These are phyloP conservation scores for Crenuchus spilurus DNA, from an alignment of 2,797 vertebrate species.

Conservation along the genomic window DNA sequence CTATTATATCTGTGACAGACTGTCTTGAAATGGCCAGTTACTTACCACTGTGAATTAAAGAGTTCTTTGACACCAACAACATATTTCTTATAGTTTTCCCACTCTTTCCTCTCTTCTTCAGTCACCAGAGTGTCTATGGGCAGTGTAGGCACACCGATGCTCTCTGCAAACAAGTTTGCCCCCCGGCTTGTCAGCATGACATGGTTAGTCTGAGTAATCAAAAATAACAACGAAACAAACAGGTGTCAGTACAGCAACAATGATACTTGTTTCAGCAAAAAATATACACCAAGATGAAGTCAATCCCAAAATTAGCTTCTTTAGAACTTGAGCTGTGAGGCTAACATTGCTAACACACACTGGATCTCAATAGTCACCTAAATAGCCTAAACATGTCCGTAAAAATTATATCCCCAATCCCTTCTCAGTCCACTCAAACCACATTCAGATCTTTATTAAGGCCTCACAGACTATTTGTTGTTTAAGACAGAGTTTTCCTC, in stretches of 20 bases:
- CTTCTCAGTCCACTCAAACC: no score
- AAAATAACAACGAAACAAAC: constrained; percentile 27
- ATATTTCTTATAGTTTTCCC: constrained; percentile 73
- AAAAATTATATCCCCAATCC: no score
- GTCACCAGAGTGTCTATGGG: constrained; percentile 71
- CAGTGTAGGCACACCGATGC: constrained; percentile 66
- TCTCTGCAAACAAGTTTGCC: constrained; percentile 78
- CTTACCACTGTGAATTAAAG: constrained; percentile 72
- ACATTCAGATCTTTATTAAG: no score
- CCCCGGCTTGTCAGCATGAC: constrained; percentile 74
- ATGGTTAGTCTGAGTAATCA: constrained; percentile 72
- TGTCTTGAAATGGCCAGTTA: background rate
- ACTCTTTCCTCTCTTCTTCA: constrained; percentile 69
- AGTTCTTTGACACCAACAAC: constrained; percentile 66
- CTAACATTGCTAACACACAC: no score
- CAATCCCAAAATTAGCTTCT: no score
- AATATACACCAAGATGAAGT: no score
- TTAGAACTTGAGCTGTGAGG: no score
- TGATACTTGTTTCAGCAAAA: no score
- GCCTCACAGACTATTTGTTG: no score
- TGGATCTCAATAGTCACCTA: no score
- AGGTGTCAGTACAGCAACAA: background rate
- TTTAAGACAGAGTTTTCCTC: no score
- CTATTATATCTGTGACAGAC: background rate
- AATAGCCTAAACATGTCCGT: no score